A percentile compares a stretch with the other conserved stretches of the same genome.
Evolutionary conservation across 2,888 invertebrate species (phyloP).

Genomic region (Ennomos quercinarius): DNA sequence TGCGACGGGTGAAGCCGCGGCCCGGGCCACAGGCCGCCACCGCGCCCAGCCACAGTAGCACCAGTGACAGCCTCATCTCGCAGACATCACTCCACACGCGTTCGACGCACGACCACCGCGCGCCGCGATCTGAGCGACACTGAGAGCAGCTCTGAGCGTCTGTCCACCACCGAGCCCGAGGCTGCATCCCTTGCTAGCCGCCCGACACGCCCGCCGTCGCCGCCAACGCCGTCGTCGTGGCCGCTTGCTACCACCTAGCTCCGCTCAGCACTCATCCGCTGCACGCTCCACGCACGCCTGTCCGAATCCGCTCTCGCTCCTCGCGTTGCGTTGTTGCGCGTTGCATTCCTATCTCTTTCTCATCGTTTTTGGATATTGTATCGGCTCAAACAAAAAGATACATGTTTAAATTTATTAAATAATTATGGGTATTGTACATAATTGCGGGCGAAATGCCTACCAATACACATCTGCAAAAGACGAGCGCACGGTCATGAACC

Average conservation of each 20-base stretch:
- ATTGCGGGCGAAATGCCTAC: too few species aligned
- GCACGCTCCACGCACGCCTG: slow-evolving; percentile 15
- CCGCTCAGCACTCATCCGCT: slow-evolving; percentile 21
- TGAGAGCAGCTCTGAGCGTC: slow-evolving; percentile 63
- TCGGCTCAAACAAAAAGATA: too few species aligned
- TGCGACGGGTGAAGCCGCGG: slow-evolving; percentile 92
- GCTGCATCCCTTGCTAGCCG: slow-evolving; percentile 72
- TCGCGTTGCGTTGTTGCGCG: slow-evolving; percentile 5
- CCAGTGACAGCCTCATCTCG: slow-evolving; percentile 84
- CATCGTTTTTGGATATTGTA: not conserved
- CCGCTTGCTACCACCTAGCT: slow-evolving; percentile 34
- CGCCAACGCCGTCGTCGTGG: slow-evolving; percentile 17
- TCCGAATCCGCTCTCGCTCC: slow-evolving; percentile 7
- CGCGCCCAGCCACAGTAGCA: slow-evolving; percentile 85
- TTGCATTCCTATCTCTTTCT: not conserved
- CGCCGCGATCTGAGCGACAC: slow-evolving; percentile 83
- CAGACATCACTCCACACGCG: slow-evolving; percentile 82
- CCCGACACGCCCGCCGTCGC: slow-evolving; percentile 53
- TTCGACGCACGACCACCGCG: slow-evolving; percentile 85
- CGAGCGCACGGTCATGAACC: too few species aligned
- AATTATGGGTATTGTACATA: too few species aligned
- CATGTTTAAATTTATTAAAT: too few species aligned
- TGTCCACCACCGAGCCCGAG: slow-evolving; percentile 61
- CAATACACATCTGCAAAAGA: too few species aligned
- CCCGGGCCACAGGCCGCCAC: slow-evolving; percentile 94